A percentile compares a stretch with the other conserved stretches of the same genome.
These are phyloP conservation scores for Cheirogaleus medius DNA, from an alignment of 2,113 vertebrate genomes.

Conservation along the genomic window DNA sequence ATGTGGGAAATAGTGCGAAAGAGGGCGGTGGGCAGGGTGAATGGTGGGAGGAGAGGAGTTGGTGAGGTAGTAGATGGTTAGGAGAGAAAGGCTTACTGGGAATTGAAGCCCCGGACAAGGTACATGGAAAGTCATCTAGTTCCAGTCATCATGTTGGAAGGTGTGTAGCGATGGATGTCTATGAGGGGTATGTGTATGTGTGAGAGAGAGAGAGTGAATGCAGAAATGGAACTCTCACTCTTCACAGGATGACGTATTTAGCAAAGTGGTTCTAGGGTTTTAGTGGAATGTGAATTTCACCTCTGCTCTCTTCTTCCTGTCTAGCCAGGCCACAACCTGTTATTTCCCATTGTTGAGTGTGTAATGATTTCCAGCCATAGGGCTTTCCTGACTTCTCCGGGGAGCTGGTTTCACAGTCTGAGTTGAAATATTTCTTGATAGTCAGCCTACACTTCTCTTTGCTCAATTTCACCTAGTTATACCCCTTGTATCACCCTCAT, in stretches of 20 bases:
- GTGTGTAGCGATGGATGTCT: neutral
- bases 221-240: neutral
- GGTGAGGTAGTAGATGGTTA: neutral
- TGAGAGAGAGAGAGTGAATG: neutral
- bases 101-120: neutral
- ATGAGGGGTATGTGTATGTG: neutral
- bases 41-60: neutral
- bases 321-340: neutral
- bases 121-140: neutral
- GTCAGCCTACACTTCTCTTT: conserved; percentile 1
- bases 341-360: neutral
- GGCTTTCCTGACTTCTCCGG: conserved; percentile 7
- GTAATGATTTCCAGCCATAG: neutral
- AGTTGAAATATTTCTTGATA: conserved; percentile 28
- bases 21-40: neutral
- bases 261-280: neutral
- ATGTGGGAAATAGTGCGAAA: neutral
- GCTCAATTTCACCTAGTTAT: conserved; percentile 31
- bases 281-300: neutral
- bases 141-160: neutral
- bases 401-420: conserved; percentile 41
- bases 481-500: neutral
- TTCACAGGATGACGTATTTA: neutral
- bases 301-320: neutral
- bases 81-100: neutral